These are phyloP conservation scores for Autographa pulchrina DNA, from an alignment of 2,888 invertebrate genomes.

Conservation along the genomic window DNA sequence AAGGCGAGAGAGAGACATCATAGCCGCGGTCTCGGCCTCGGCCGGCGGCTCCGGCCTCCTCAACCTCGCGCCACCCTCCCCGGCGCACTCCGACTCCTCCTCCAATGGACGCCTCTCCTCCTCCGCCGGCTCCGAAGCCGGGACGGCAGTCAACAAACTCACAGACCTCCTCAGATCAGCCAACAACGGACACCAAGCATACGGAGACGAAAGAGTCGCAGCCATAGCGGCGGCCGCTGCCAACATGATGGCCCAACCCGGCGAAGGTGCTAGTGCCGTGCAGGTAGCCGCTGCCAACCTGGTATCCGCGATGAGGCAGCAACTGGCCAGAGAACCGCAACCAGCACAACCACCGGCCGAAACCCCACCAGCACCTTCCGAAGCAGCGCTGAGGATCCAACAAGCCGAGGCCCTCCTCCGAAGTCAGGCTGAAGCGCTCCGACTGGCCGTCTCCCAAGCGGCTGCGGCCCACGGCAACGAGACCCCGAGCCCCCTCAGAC, in stretches of 20 bases:
- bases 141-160: slow-evolving; percentile 90
- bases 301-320: slow-evolving; percentile 93
- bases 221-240: slow-evolving; percentile 92
- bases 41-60: slow-evolving; percentile 91
- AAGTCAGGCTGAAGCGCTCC: slow-evolving; percentile 95
- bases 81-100: slow-evolving; percentile 96
- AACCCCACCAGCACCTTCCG: slow-evolving; percentile 94
- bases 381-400: slow-evolving; percentile 92
- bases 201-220: slow-evolving; percentile 92
- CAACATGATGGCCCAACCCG: slow-evolving; percentile 90
- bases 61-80: slow-evolving; percentile 94
- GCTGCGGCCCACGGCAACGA: slow-evolving; percentile 88
- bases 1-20: slow-evolving; percentile 95
- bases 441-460: slow-evolving; percentile 94
- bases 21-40: slow-evolving; percentile 91
- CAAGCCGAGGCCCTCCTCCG: slow-evolving; percentile 94
- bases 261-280: slow-evolving; percentile 91
- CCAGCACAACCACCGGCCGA: slow-evolving; percentile 93
- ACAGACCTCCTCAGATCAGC: slow-evolving; percentile 89
- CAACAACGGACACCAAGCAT: slow-evolving; percentile 91
- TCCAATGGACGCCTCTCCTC: slow-evolving; percentile 95
- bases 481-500: slow-evolving; percentile 81
- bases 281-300: slow-evolving; percentile 93
- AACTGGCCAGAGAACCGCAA: slow-evolving; percentile 85
- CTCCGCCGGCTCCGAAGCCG: slow-evolving; percentile 94